A percentile compares a stretch with the other conserved stretches of the same genome.
Evolutionary conservation across 2,888 invertebrate genomes (phyloP).

Genomic region (Antitype chi): DNA sequence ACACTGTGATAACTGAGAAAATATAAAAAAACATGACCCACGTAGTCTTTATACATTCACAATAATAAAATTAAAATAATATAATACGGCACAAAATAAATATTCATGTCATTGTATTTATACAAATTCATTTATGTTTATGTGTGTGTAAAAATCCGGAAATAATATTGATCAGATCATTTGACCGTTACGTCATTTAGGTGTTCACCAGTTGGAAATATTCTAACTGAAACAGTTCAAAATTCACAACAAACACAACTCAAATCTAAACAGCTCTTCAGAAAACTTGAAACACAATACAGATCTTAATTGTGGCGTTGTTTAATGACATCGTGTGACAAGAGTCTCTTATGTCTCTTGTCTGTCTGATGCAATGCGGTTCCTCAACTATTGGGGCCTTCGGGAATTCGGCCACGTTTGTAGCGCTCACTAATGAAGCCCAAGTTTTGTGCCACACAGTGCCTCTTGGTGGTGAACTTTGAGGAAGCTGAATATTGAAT

Average conservation of each 20-base stretch:
- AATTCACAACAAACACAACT: constrained; percentile 20
- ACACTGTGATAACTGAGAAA: too few species aligned
- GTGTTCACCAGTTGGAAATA: not conserved
- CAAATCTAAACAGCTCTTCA: constrained; percentile 31
- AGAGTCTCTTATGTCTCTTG: constrained; percentile 44
- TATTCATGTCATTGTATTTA: too few species aligned
- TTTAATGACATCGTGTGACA: constrained; percentile 50
- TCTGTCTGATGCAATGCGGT: constrained; percentile 54
- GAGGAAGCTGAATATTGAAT: constrained; percentile 25
- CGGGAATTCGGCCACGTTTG: constrained; percentile 40
- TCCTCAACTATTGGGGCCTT: constrained; percentile 54
- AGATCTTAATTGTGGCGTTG: constrained; percentile 49
- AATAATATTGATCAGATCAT: too few species aligned
- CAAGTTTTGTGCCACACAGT: constrained; percentile 36
- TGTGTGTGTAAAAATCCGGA: too few species aligned
- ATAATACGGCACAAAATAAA: too few species aligned
- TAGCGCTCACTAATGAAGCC: constrained; percentile 55
- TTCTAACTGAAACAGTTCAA: constrained; percentile 6
- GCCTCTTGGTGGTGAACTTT: constrained; percentile 30
- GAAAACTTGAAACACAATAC: constrained; percentile 41
- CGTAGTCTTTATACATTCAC: too few species aligned
- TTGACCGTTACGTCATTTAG: not conserved
- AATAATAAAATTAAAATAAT: too few species aligned
- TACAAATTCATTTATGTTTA: too few species aligned
- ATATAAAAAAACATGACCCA: too few species aligned